Percentiles rank a stretch among this genome's conserved stretches.
Conservation (phyloP, 2,797 vertebrate species). For the Buceros bicornis region DNA sequence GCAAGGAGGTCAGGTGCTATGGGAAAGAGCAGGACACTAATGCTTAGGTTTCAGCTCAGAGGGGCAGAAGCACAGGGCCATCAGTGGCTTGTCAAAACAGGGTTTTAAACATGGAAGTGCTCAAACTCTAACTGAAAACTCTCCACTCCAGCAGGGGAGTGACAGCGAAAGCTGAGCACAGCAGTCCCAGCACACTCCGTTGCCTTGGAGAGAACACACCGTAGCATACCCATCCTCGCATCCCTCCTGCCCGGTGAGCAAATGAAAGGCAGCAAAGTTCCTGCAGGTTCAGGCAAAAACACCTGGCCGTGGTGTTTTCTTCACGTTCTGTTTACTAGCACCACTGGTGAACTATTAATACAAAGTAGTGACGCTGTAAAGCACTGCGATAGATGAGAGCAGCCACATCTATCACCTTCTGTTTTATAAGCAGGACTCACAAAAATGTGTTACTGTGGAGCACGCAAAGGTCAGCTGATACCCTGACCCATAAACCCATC, state of each 20-base stretch:
- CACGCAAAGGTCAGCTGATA: not conserved
- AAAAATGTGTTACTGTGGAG: not conserved
- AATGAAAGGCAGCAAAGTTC: not conserved
- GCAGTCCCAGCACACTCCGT: not conserved
- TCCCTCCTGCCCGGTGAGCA: not conserved
- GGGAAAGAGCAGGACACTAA: not conserved
- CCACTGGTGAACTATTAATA: not conserved
- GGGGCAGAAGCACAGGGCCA: not conserved
- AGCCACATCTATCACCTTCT: not conserved
- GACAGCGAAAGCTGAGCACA: not conserved
- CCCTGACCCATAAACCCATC: not conserved
- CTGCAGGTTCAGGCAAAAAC: not conserved
- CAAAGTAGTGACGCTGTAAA: not conserved
- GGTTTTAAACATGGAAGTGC: not conserved
- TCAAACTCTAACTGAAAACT: not conserved
- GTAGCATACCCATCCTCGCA: not conserved
- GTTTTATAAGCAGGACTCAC: not conserved
- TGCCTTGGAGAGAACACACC: not conserved
- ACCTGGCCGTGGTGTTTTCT: not conserved
- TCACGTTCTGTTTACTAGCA: not conserved
- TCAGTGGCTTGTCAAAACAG: not conserved
- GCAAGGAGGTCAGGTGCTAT: not conserved
- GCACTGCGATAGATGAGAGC: not conserved
- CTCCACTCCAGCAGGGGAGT: not conserved
- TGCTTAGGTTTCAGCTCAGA: not conserved